Percentiles rank a stretch among this genome's conserved stretches.
phyloP scores from a whole-genome alignment of 2,888 invertebrate genomes.

The Melanargia galathea region DNA sequence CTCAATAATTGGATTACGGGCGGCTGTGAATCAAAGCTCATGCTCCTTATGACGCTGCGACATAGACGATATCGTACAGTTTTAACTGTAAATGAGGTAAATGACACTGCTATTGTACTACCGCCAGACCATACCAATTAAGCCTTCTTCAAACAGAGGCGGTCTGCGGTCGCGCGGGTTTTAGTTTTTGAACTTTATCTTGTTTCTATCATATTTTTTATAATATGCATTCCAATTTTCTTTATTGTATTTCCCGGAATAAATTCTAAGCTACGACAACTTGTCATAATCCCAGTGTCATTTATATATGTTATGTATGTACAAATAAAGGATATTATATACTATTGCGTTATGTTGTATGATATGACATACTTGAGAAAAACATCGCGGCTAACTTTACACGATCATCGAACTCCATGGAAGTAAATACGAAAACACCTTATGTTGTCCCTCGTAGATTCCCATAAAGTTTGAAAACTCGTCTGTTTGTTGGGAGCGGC shows the following conservation, averaged over 20 bases:
- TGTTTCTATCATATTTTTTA: too few relatives aligned
- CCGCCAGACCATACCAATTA: background rate
- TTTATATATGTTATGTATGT: too few relatives aligned
- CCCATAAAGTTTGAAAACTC: conserved; percentile 76
- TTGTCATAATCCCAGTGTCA: too few relatives aligned
- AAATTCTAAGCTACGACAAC: too few relatives aligned
- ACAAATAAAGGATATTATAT: too few relatives aligned
- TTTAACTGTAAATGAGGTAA: conserved; percentile 22
- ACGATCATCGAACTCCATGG: conserved; percentile 49
- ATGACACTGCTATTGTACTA: conserved; percentile 10
- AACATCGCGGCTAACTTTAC: conserved; percentile 34
- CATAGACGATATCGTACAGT: conserved; percentile 2
- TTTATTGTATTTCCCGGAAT: too few relatives aligned
- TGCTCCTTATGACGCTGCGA: conserved; percentile 20
- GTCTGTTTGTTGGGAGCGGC: conserved; percentile 72
- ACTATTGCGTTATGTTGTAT: too few relatives aligned
- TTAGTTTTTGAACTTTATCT: too few relatives aligned
- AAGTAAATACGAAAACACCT: conserved; percentile 53
- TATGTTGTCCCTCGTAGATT: conserved; percentile 55
- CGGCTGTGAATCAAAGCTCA: conserved; percentile 35
- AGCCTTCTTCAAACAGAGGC: background rate
- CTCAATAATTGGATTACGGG: conserved; percentile 61
- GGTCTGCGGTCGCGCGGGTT: too few relatives aligned
- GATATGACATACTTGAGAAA: background rate
- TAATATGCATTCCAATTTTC: too few relatives aligned